These are phyloP conservation scores for Falcunculus frontatus DNA, from an alignment of 2,113 vertebrate genomes.

Conservation along the genomic window DNA sequence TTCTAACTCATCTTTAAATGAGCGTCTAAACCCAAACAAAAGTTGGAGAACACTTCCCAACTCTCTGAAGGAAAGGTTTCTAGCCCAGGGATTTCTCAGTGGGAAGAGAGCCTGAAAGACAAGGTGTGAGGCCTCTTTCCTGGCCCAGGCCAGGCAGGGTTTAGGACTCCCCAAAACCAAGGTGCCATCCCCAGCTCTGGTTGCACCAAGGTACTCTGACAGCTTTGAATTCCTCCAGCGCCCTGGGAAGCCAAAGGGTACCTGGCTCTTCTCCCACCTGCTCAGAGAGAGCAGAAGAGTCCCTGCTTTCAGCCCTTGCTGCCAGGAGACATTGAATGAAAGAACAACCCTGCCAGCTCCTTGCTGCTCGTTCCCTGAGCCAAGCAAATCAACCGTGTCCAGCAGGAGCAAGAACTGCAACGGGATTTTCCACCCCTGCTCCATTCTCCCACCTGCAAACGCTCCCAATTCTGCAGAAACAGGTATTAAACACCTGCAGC, in stretches of 20 bases:
- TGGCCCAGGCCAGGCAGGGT: neutral
- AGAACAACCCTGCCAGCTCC: neutral
- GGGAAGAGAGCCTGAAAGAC: neutral
- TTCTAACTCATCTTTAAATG: neutral
- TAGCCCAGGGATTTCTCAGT: neutral
- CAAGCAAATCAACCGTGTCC: neutral
- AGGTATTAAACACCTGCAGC: neutral
- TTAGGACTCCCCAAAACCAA: neutral
- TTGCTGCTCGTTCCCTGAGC: neutral
- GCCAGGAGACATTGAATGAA: neutral
- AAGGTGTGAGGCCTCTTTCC: neutral
- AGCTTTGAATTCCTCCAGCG: neutral
- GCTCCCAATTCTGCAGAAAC: neutral
- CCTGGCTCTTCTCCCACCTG: neutral
- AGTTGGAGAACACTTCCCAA: neutral
- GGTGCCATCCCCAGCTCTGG: too few species aligned
- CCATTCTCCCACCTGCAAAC: fast-evolving
- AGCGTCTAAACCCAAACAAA: neutral
- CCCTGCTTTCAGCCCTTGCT: neutral
- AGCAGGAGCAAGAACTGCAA: neutral
- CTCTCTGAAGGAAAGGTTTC: neutral
- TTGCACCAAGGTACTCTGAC: too few species aligned
- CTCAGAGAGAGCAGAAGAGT: neutral
- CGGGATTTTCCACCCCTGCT: neutral
- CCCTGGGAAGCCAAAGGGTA: neutral